phyloP scores from a whole-genome alignment of 2,113 vertebrate species.

The Psittacus erithacus region DNA sequence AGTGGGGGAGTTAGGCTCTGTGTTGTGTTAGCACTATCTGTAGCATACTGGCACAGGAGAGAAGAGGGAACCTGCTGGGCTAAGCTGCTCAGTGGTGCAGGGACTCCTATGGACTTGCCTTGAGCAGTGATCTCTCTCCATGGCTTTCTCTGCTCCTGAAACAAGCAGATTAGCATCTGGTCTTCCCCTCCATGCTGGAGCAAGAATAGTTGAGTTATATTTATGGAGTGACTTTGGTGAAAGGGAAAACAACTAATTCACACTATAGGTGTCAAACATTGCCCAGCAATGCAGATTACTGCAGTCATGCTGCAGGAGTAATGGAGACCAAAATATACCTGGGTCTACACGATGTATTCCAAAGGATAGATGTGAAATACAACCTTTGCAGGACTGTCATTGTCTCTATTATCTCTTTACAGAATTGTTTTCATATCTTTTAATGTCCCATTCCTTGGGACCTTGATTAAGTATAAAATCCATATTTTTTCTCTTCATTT shows the following conservation, averaged over 20 bases:
- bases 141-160: neutral
- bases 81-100: fast-evolving
- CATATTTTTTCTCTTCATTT: neutral
- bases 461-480: neutral
- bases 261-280: neutral
- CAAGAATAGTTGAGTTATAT: neutral
- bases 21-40: neutral
- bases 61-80: neutral
- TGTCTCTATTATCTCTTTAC: neutral
- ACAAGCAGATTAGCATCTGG: neutral
- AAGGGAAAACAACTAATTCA: neutral
- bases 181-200: neutral
- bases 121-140: neutral
- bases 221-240: neutral
- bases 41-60: fast-evolving
- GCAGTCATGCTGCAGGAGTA: neutral
- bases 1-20: neutral
- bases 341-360: neutral
- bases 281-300: neutral
- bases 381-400: neutral
- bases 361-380: neutral
- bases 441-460: neutral
- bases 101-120: neutral
- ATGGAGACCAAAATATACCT: neutral
- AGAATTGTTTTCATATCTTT: neutral